Conservation (phyloP, 2,888 invertebrate species). For the Leptinotarsa peninsularis region DNA sequence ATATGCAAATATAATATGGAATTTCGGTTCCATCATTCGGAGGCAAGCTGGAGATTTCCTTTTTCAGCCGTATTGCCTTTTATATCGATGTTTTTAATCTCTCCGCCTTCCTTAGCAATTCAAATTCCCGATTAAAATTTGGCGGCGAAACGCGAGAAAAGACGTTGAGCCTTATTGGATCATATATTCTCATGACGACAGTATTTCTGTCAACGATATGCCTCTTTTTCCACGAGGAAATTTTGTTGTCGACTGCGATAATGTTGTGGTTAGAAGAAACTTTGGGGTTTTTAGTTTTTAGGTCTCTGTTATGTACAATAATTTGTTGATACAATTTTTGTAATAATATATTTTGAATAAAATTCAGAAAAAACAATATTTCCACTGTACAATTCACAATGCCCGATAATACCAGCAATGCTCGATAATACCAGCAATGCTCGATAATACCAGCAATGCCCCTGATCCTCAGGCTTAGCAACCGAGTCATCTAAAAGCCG, state of each 20-base stretch:
- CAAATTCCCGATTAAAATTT: constrained; percentile 26
- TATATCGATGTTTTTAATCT: constrained; percentile 37
- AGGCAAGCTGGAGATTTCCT: constrained; percentile 21
- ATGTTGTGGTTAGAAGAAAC: background rate
- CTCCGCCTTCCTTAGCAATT: constrained; percentile 29
- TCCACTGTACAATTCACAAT: too few species aligned
- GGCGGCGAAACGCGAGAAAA: background rate
- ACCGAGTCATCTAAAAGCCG: too few species aligned
- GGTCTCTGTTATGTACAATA: too few species aligned
- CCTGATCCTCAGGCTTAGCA: too few species aligned
- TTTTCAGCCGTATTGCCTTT: constrained; percentile 32
- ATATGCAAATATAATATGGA: constrained; percentile 38
- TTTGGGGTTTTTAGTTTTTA: too few species aligned
- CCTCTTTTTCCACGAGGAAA: background rate
- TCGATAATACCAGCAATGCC: too few species aligned
- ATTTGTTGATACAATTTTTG: too few species aligned
- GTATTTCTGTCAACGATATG: background rate
- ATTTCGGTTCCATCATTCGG: constrained; percentile 34
- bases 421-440: too few species aligned
- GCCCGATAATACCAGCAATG: too few species aligned
- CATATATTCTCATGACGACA: background rate
- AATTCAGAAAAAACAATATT: too few species aligned
- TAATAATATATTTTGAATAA: too few species aligned
- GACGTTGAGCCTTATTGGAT: constrained; percentile 10
- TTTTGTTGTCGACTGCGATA: background rate